Base-by-base conservation (phyloP, 2,797 vertebrate species). In the Petrocephalus schoutedeni region DNA sequence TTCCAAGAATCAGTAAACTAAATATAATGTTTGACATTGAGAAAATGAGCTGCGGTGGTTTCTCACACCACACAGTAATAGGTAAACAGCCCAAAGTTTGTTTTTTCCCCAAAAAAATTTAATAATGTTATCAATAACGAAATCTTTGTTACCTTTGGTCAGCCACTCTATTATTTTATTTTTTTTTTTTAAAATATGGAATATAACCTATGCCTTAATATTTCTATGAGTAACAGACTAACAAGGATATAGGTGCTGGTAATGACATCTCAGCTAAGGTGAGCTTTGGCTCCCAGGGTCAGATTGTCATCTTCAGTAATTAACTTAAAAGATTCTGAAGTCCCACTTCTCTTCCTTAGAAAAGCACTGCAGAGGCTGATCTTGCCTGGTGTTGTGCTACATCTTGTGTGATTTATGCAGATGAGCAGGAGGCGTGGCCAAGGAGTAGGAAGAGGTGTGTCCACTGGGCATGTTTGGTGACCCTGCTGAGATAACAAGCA, bases 1-100 rank as follows among this genome's bases (percentile, higher is more conserved):
- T 80, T 80, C 74, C 74, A 49, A 49, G 74, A 80, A 80, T 80
- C 41, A 49, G 74, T 80, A 80, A 80, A 80, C 74, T 80, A 80
- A n/a, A 80, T 21, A 21, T 77, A 19, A 41, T 80, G 74, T 80
- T 49, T 80, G 36, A 77, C 14, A 80, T 16, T 80, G 74, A 80
- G 74, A 80, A 80, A 80, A 80, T 80, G 49, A 49, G n/a, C 74
- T 80, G 41, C 74, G 6, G 74, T 80, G 5, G 74, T 80, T 80
- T 80, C 74, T 21, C 74, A 80, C 36, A 49, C 36, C 74, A 80
- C 74, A 80, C 7, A 80, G 74, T 80, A 6, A 45, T 16, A 77
- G 71, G 71, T 77, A 77, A 77, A 77, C 71, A 77, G 41, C 71
- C 71, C 71, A 74, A 1, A 8, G 2, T 6, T 77, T 14, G 1